These are phyloP conservation scores for Pelobates cultripes DNA, from an alignment of 2,797 vertebrate species.

Conservation along the genomic window DNA sequence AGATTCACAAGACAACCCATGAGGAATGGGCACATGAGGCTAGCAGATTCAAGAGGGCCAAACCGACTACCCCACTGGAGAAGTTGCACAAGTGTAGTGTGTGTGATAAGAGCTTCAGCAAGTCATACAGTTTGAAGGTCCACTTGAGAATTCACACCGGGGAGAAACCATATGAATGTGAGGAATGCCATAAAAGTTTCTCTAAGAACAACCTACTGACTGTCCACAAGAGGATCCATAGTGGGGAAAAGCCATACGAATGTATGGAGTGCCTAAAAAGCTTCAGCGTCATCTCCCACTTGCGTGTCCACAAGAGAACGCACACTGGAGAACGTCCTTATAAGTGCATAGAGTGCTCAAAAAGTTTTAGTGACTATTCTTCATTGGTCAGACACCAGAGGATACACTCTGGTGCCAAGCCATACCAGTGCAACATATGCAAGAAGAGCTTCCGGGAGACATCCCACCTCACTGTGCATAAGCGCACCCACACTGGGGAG, in stretches of 20 bases:
- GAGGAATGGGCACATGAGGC: slow-evolving; percentile 51
- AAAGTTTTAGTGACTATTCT: slow-evolving; percentile 46
- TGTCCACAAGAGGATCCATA: slow-evolving; percentile 44
- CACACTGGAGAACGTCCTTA: slow-evolving; percentile 45
- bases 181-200: slow-evolving; percentile 40
- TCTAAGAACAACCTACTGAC: slow-evolving; percentile 47
- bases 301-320: slow-evolving; percentile 37
- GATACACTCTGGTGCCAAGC: slow-evolving; percentile 42
- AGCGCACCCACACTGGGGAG: slow-evolving; percentile 31
- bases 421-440: slow-evolving; percentile 36
- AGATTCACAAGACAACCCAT: slow-evolving; percentile 62
- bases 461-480: slow-evolving; percentile 44
- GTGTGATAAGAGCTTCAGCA: slow-evolving; percentile 42
- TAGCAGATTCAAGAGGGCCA: slow-evolving; percentile 4
- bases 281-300: slow-evolving; percentile 45
- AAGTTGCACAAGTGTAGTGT: slow-evolving; percentile 34
- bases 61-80: background rate
- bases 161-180: slow-evolving; percentile 41
- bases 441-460: slow-evolving; percentile 40
- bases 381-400: slow-evolving; percentile 40
- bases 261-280: slow-evolving; percentile 37
- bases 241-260: slow-evolving; percentile 38
- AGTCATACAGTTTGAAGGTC: slow-evolving; percentile 42
- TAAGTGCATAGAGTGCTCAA: slow-evolving; percentile 34
- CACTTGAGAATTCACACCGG: slow-evolving; percentile 45